Base-by-base conservation (phyloP, 2,113 vertebrate species). In the Setophaga petechia region DNA sequence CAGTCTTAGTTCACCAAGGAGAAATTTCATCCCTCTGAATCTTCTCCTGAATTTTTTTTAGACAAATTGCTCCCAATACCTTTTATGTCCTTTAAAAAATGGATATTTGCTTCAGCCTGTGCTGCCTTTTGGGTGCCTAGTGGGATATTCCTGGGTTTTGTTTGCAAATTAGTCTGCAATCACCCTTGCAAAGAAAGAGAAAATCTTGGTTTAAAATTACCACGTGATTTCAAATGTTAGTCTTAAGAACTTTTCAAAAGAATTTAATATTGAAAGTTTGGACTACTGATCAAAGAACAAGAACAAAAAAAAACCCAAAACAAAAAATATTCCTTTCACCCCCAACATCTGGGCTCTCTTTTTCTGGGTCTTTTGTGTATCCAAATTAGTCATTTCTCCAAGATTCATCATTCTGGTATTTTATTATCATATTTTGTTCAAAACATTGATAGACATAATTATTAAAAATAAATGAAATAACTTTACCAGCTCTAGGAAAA, bases 241-340 rank as follows among this genome's bases (percentile, higher is more conserved):
- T 30, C 35, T 51, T 66, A 28, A n/a, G 57, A 72, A 69, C 9
- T 77, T 79, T 22, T 77, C 20, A 44, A 54, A 84, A 55, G 1
- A 12, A 76, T 75, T 81, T 89, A 0, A 18, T 65, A 35, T 35
- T 75, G 46, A 78, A 67, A 43, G 10, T 12, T 47, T 54, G 8
- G 19, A 28, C 17, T 37, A 37, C 25, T 30, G 7, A 35, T 54
- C 31, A 63, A 74, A 33, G 3, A 27, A 18, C 4, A 25, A 46
- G 10, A 7, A 30, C 11, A 14, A 49, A 51, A 51, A 51, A 51
- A 51, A 15, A 8, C 24, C 12, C 24, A 51, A 51, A 51, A 3
- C 23, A 49, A 13, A 46, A 5, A 47, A 59, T 5, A 41, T 17
- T 59, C 1, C 17, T 39, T 65, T 52, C 0, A 0, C 25, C 6